These are phyloP conservation scores for Psettodes erumei DNA, from an alignment of 2,113 vertebrate species.

Conservation along the genomic window DNA sequence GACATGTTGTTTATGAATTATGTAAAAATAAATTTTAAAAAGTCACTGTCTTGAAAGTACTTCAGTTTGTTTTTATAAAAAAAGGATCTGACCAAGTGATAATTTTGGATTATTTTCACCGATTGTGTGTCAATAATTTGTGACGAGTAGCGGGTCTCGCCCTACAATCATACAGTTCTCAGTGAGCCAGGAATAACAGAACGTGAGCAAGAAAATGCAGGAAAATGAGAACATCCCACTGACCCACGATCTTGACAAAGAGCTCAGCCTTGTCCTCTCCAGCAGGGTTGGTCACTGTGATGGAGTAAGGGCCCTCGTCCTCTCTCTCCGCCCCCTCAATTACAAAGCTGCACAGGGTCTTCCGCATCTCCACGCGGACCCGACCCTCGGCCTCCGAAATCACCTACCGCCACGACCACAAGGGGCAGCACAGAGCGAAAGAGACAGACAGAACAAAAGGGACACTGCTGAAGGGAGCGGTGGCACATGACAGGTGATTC, in stretches of 20 bases:
- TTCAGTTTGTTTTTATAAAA: too few relatives aligned
- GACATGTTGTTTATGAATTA: neutral
- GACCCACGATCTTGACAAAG: conserved; percentile 88
- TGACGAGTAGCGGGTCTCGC: neutral
- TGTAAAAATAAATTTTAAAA: neutral
- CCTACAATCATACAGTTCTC: neutral
- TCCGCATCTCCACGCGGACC: conserved; percentile 81
- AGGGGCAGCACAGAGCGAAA: neutral
- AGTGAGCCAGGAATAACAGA: neutral
- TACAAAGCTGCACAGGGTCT: conserved; percentile 86
- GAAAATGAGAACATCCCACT: conserved; percentile 34
- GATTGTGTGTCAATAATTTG: neutral
- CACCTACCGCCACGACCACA: conserved; percentile 80
- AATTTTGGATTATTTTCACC: neutral
- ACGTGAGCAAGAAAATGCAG: neutral
- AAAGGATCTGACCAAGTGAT: neutral
- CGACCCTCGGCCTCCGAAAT: conserved; percentile 82
- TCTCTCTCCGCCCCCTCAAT: conserved; percentile 86
- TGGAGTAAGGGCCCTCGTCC: conserved; percentile 87
- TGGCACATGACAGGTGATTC: conserved; percentile 36
- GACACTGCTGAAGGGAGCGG: neutral
- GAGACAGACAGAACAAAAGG: conserved; percentile 14
- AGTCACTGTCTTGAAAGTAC: neutral
- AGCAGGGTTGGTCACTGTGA: conserved; percentile 87
- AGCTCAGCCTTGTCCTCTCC: conserved; percentile 88